Percentiles rank a stretch among this genome's conserved stretches.
phyloP scores from a whole-genome alignment of 2,888 invertebrate species.

The Resseliella maxima region DNA sequence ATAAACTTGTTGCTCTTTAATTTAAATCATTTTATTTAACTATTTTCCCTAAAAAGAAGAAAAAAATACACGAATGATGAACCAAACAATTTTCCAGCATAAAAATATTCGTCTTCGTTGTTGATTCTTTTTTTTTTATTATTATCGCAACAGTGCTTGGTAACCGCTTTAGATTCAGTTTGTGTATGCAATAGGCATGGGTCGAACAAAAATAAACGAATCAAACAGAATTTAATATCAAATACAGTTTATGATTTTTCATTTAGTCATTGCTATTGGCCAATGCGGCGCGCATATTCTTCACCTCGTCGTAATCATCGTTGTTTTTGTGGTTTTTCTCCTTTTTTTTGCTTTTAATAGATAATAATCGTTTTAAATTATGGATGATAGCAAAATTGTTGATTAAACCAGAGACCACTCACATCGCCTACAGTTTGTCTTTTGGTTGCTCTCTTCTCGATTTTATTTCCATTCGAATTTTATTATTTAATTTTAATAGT shows the following conservation, averaged over 20 bases:
- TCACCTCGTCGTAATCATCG: neutral
- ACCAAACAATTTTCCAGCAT: slow-evolving; percentile 19
- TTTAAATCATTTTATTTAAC: slow-evolving; percentile 48
- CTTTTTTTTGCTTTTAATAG: slow-evolving; percentile 3
- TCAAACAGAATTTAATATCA: slow-evolving; percentile 6
- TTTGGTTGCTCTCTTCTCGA: neutral
- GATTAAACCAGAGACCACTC: slow-evolving; percentile 43
- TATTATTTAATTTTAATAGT: slow-evolving; percentile 51
- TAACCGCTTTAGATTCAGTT: neutral
- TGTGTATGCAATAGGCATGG: neutral
- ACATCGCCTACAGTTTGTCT: neutral
- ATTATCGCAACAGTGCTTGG: neutral
- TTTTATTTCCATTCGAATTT: slow-evolving; percentile 7
- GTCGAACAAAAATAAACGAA: neutral
- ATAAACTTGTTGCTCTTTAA: slow-evolving; percentile 24
- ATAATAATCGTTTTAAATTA: slow-evolving; percentile 49
- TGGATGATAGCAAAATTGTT: slow-evolving; percentile 30
- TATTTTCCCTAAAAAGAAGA: slow-evolving; percentile 19
- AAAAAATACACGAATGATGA: neutral
- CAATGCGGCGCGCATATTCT: neutral
- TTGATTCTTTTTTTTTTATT: neutral
- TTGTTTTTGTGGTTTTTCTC: neutral
- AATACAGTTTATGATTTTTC: neutral
- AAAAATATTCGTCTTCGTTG: neutral
- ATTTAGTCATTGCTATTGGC: neutral